These are phyloP conservation scores for Bothrops alternatus DNA, from an alignment of 2,797 vertebrate species.

Conservation along the genomic window DNA sequence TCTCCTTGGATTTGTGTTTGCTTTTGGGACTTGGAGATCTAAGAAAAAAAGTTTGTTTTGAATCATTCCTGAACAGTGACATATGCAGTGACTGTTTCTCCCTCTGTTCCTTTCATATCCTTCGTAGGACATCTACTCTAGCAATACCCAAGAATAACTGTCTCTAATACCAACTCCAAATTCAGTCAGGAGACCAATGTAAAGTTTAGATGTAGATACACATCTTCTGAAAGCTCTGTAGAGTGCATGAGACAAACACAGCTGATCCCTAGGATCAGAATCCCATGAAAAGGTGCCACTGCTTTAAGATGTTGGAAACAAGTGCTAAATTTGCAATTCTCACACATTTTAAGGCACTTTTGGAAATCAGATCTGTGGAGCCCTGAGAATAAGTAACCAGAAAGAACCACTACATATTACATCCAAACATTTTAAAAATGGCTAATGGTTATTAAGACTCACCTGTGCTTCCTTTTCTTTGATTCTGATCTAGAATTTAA, in stretches of 20 bases:
- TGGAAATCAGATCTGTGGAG: background rate
- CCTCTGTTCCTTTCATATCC: background rate
- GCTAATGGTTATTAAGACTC: background rate
- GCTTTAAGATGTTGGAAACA: background rate
- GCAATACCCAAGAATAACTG: background rate
- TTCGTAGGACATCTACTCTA: background rate
- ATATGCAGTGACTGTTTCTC: background rate
- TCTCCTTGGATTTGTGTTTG: conserved; percentile 76
- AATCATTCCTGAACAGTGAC: background rate
- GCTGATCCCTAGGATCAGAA: background rate
- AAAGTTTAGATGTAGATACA: background rate
- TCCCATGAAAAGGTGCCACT: background rate
- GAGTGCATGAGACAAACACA: background rate
- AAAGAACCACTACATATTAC: background rate
- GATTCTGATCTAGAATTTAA: conserved; percentile 61
- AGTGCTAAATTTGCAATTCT: background rate
- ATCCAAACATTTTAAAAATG: background rate
- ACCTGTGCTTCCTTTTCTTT: conserved; percentile 72
- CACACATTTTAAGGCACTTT: background rate
- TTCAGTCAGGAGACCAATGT: background rate
- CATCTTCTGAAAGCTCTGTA: background rate
- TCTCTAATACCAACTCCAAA: background rate
- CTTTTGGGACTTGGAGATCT: conserved; percentile 77
- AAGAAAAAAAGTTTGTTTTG: background rate
- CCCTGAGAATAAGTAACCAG: background rate